Base-by-base conservation (phyloP, 2,113 vertebrate species). In the Paracanthobrama guichenoti region DNA sequence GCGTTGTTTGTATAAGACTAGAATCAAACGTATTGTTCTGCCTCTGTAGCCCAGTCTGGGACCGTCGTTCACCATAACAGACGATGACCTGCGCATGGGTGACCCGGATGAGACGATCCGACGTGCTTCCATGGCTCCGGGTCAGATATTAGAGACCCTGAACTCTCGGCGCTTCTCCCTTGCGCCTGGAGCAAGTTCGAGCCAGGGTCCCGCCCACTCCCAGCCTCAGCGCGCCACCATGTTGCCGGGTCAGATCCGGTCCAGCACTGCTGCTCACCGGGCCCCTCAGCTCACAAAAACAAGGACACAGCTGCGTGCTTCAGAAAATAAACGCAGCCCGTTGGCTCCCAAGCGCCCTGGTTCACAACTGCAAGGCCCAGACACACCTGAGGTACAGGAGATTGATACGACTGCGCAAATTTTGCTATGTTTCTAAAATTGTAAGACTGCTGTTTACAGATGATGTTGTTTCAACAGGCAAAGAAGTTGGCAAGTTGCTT, bases 101-200 rank as follows among this genome's bases (percentile, higher is more conserved):
- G 96, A 98, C 85, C 97, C 98, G 0, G 87, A 86, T 1, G 97
- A 97, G 89, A 98, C 97, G 0, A 92, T 99, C 88, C 93, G 96
- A 0, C 92, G 96, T 0, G 96, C 94, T n/a, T 97, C 96, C 77
- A 91, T 95, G 89, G 93, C 96, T 88, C 96, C 97, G 0, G 67
- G 92, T 0, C 97, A 97, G 92, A 91, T 96, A 0, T 82, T 89
- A 0, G 93, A 96, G 24, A 90, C 92, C 1, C 14, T 89, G 0
- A 1, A 80, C 11, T 90, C 87, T 14, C 80, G 91, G 7, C 93
- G 90, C 0, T 94, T 92, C 85, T 97, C 95, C 42, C 88, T 96
- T 86, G 94, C 95, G 81, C 89, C 93, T 2, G 81, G 92, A 0
- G 94, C 93, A 80, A 78, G 92, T 0, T 82, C 83, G 39, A 85